These are phyloP conservation scores for Chelon auratus DNA, from an alignment of 2,797 vertebrate species.

Conservation along the genomic window DNA sequence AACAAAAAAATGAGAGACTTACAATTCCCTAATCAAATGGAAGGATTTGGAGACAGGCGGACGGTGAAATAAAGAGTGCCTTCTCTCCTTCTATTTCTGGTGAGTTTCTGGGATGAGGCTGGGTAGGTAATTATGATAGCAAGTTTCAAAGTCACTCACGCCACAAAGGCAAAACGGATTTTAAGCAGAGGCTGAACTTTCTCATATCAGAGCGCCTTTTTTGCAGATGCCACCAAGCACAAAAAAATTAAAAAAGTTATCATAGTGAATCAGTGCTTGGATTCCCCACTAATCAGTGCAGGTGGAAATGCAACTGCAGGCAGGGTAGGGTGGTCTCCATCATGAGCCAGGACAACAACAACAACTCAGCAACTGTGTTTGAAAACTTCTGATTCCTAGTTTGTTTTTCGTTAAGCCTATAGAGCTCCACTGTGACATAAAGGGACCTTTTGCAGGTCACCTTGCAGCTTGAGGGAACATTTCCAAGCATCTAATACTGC, in stretches of 20 bases:
- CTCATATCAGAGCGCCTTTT: conserved; percentile 46
- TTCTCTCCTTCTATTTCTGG: conserved; percentile 53
- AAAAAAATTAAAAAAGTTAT: conserved; percentile 3
- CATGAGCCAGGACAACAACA: conserved; percentile 8
- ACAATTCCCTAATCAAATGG: conserved; percentile 77
- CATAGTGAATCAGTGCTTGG: conserved; percentile 22
- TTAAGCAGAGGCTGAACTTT: conserved; percentile 54
- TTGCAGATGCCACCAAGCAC: conserved; percentile 33
- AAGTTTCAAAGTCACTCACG: conserved; percentile 78
- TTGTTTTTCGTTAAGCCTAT: background rate
- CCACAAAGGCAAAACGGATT: conserved; percentile 73
- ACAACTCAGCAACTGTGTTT: too few relatives aligned
- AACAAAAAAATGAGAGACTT: conserved; percentile 72
- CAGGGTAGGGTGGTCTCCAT: conserved; percentile 16
- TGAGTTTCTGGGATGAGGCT: background rate
- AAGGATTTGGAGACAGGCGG: conserved; percentile 40
- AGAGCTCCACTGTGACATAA: too few relatives aligned
- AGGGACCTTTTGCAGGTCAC: too few relatives aligned
- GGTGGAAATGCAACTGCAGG: conserved; percentile 33
- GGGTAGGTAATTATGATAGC: conserved; percentile 45
- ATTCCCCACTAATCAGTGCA: conserved; percentile 29
- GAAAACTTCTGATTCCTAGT: too few relatives aligned
- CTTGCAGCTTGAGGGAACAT: too few relatives aligned
- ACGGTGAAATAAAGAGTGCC: conserved; percentile 26
- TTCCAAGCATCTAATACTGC: too few relatives aligned